A percentile compares a stretch with the other conserved stretches of the same genome.
These are phyloP conservation scores for Sphaerophoria taeniata DNA, from an alignment of 2,888 invertebrate genomes.

Conservation along the genomic window DNA sequence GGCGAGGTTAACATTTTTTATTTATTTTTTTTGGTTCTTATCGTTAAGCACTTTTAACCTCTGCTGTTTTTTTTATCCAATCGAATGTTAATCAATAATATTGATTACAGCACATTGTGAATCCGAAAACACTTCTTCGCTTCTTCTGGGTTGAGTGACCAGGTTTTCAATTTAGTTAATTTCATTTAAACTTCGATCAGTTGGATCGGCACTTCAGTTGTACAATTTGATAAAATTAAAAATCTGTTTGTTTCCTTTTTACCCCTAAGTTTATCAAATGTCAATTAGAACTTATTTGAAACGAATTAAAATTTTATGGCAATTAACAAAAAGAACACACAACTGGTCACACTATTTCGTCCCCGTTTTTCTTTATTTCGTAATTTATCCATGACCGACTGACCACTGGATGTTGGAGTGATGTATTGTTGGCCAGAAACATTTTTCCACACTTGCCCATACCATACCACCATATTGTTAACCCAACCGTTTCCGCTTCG, in stretches of 20 bases:
- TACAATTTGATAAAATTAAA: too few relatives aligned
- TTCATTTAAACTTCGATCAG: too few relatives aligned
- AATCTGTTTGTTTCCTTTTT: too few relatives aligned
- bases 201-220: too few relatives aligned
- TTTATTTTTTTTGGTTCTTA: background rate
- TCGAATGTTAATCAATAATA: conserved; percentile 65
- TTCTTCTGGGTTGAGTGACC: background rate
- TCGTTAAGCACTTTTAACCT: conserved; percentile 11
- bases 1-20: conserved; percentile 35
- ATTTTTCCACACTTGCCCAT: background rate
- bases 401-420: background rate
- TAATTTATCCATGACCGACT: conserved; percentile 17
- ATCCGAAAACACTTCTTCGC: background rate
- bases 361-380: background rate
- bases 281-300: too few relatives aligned
- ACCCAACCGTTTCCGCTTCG: background rate
- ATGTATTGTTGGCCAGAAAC: conserved; percentile 22
- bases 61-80: conserved; percentile 28
- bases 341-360: background rate
- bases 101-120: conserved; percentile 43
- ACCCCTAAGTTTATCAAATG: too few relatives aligned
- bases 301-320: too few relatives aligned
- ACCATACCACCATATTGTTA: conserved; percentile 11
- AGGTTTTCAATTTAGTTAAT: background rate
- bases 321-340: background rate